Conservation (phyloP, 2,888 invertebrate species). For the Onchidella celtica region DNA sequence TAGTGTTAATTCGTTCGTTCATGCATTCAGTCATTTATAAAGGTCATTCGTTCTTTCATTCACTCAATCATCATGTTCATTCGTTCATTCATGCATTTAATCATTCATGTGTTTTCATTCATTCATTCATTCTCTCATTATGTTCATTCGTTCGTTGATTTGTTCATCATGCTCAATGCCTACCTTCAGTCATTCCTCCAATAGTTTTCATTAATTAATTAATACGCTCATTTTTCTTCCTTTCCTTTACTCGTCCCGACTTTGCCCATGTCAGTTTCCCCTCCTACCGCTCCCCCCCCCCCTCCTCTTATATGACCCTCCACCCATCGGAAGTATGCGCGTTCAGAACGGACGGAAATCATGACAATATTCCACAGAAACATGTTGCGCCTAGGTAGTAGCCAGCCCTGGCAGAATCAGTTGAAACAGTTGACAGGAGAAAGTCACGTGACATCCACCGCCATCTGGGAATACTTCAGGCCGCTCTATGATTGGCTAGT, state of each 20-base stretch:
- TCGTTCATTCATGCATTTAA: too few relatives aligned
- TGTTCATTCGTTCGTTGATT: too few relatives aligned
- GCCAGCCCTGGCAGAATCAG: slow-evolving; percentile 84
- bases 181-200: background rate
- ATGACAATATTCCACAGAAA: slow-evolving; percentile 10
- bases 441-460: slow-evolving; percentile 86
- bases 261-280: background rate
- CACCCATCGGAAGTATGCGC: too few relatives aligned
- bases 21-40: background rate
- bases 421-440: slow-evolving; percentile 88
- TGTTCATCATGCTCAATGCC: background rate
- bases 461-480: slow-evolving; percentile 90
- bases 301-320: too few relatives aligned
- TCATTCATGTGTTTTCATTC: too few relatives aligned
- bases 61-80: too few relatives aligned
- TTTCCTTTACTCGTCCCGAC: background rate
- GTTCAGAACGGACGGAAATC: too few relatives aligned
- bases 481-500: slow-evolving; percentile 89
- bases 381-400: slow-evolving; percentile 81
- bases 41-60: background rate
- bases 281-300: background rate
- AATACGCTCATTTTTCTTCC: background rate
- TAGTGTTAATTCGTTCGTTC: background rate
- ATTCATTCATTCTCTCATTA: too few relatives aligned
- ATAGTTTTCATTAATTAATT: background rate